Conservation (phyloP, 2,797 vertebrate genomes). For the Meda fulgida region DNA sequence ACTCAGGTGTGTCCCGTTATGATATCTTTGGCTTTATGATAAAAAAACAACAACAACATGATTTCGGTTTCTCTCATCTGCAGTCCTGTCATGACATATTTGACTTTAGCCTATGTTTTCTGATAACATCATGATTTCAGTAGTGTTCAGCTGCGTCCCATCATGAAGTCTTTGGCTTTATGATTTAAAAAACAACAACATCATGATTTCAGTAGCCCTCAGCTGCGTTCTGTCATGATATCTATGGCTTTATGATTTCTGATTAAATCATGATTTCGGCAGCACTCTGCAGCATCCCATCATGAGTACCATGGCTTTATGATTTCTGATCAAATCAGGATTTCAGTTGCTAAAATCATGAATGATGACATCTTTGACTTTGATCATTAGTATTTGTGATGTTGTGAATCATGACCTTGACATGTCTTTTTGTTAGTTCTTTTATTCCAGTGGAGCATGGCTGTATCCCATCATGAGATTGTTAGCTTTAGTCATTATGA, state of each 20-base stretch:
- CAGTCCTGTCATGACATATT: too few species aligned
- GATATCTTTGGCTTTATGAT: not conserved
- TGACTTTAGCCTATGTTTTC: too few species aligned
- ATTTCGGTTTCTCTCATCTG: not conserved
- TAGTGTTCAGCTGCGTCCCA: not conserved
- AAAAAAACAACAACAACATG: not conserved
- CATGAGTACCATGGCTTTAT: too few species aligned
- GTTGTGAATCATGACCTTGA: not conserved
- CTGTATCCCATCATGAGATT: not conserved
- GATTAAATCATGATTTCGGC: not conserved
- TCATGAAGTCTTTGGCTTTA: too few species aligned
- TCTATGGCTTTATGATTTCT: not conserved
- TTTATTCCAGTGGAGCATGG: not conserved
- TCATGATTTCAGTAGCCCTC: not conserved
- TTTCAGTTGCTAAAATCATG: not conserved
- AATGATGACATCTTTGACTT: not conserved
- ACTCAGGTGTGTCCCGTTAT: accelerated
- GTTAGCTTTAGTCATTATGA: not conserved
- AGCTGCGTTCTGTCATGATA: not conserved
- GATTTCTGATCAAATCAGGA: not conserved
- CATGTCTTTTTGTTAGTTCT: not conserved
- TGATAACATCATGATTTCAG: not conserved
- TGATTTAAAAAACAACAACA: not conserved
- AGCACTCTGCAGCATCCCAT: not conserved
- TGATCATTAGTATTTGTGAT: not conserved